Percentiles rank a stretch among this genome's conserved stretches.
These are phyloP conservation scores for Metalampra italica DNA, from an alignment of 2,888 invertebrate species.

Conservation along the genomic window DNA sequence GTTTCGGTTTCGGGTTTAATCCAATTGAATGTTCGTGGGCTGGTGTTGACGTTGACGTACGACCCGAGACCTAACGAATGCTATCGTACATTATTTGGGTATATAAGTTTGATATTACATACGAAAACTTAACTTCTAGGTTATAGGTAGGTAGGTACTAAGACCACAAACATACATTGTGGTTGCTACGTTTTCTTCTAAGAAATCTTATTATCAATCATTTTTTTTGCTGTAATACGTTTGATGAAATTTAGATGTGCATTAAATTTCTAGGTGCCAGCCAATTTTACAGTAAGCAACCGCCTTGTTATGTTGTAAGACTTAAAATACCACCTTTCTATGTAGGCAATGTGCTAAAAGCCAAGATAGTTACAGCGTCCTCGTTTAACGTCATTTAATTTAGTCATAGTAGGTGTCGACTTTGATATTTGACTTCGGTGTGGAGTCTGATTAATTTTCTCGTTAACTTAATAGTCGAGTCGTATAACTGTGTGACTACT, in stretches of 20 bases:
- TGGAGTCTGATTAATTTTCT: conserved; percentile 5
- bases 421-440: conserved; percentile 4
- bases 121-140: too few relatives aligned
- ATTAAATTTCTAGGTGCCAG: too few relatives aligned
- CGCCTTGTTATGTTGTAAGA: background rate
- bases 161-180: too few relatives aligned
- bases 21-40: conserved; percentile 45
- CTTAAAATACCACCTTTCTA: background rate
- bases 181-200: too few relatives aligned
- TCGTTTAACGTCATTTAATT: background rate
- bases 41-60: conserved; percentile 31
- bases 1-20: conserved; percentile 47
- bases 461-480: conserved; percentile 5
- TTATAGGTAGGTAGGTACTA: too few relatives aligned
- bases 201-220: too few relatives aligned
- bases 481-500: conserved; percentile 4
- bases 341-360: background rate
- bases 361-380: conserved; percentile 1
- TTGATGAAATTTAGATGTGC: too few relatives aligned
- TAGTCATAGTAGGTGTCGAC: background rate
- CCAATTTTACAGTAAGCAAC: background rate
- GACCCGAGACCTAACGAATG: background rate
- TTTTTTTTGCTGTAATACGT: too few relatives aligned
- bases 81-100: too few relatives aligned
- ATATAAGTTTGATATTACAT: too few relatives aligned